phyloP scores from a whole-genome alignment of 2,797 vertebrate species.

The Mormyrops boulengeri region DNA sequence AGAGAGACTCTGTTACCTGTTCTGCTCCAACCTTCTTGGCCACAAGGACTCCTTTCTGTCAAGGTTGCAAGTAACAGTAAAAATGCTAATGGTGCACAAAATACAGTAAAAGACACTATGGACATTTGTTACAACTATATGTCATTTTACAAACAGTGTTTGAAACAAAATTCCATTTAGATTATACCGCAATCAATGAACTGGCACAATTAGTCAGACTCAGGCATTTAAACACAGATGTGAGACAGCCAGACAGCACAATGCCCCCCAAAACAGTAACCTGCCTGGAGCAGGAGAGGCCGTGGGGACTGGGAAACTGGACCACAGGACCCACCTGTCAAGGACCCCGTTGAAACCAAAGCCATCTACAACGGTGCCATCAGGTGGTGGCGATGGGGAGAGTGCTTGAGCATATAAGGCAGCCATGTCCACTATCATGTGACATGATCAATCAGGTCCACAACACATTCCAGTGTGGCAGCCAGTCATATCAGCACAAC shows the following conservation, averaged over 20 bases:
- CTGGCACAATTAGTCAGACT: not conserved
- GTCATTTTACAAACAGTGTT: not conserved
- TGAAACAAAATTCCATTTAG: not conserved
- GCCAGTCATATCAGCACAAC: not conserved
- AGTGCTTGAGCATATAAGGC: slow-evolving; percentile 62
- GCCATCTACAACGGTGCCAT: not conserved
- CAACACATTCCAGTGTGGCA: not conserved
- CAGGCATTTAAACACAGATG: not conserved
- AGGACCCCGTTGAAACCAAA: slow-evolving; percentile 20
- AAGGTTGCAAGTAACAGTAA: slow-evolving; percentile 25
- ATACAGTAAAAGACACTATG: not conserved
- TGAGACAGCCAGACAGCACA: not conserved
- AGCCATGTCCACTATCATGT: slow-evolving; percentile 52
- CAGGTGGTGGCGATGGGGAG: slow-evolving; percentile 31
- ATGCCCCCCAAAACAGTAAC: not conserved
- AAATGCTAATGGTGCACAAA: not conserved
- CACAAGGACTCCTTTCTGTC: slow-evolving; percentile 48
- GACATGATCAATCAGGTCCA: not conserved
- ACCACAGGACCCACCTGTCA: slow-evolving; percentile 17
- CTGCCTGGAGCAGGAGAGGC: not conserved
- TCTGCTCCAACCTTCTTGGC: slow-evolving; percentile 54
- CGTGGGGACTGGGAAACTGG: not conserved
- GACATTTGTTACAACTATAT: not conserved
- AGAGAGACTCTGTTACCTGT: slow-evolving; percentile 51
- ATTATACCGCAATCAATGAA: not conserved